Evolutionary conservation across 2,113 vertebrate genomes (phyloP).

Genomic region (Zeus faber): DNA sequence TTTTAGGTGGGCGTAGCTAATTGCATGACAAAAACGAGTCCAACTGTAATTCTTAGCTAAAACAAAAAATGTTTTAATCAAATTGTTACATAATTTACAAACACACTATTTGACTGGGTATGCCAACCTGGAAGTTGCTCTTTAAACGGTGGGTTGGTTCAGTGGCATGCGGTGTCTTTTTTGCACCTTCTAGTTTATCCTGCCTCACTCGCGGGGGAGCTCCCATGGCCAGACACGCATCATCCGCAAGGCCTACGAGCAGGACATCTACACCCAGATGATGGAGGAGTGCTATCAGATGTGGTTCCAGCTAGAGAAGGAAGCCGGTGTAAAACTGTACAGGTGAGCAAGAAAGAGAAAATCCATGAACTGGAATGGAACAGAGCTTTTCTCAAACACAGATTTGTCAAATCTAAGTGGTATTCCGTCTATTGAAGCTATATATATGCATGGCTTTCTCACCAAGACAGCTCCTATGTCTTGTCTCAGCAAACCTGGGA

Average conservation of each 20-base stretch:
- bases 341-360: constrained; percentile 70
- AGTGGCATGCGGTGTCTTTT: too few relatives aligned
- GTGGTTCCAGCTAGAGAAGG: constrained; percentile 82
- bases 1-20: too few relatives aligned
- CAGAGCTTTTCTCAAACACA: constrained; percentile 24
- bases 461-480: constrained; percentile 37
- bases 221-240: constrained; percentile 92
- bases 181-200: constrained; percentile 74
- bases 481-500: too few relatives aligned
- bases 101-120: too few relatives aligned
- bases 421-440: constrained; percentile 38
- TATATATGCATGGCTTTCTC: constrained; percentile 50
- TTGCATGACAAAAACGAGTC: too few relatives aligned
- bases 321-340: constrained; percentile 74
- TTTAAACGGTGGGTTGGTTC: too few relatives aligned
- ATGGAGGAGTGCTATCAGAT: constrained; percentile 82
- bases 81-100: too few relatives aligned
- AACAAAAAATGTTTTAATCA: too few relatives aligned
- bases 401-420: constrained; percentile 41
- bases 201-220: constrained; percentile 89
- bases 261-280: constrained; percentile 79
- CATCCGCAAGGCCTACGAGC: constrained; percentile 80
- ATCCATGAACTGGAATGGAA: constrained; percentile 39
- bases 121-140: too few relatives aligned
- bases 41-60: too few relatives aligned